These are phyloP conservation scores for Heliornis fulica DNA, from an alignment of 2,113 vertebrate species.

Conservation along the genomic window DNA sequence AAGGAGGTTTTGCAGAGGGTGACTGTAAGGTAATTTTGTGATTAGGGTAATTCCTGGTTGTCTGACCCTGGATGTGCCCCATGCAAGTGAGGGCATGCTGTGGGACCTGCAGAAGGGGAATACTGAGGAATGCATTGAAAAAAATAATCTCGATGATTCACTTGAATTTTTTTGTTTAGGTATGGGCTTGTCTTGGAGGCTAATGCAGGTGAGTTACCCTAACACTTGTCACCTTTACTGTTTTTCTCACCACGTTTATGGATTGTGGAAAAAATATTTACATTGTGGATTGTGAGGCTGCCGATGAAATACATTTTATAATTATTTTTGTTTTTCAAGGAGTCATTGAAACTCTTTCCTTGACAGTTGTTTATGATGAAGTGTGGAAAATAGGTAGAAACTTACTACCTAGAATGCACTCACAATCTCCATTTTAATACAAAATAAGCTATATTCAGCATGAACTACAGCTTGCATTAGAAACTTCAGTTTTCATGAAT, in stretches of 20 bases:
- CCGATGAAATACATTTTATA: neutral
- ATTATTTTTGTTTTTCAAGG: neutral
- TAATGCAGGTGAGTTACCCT: neutral
- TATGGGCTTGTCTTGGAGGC: neutral
- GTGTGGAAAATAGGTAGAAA: neutral
- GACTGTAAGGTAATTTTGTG: conserved; percentile 5
- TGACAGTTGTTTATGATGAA: neutral
- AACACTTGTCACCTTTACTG: rapidly evolving
- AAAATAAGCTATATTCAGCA: neutral
- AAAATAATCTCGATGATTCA: neutral
- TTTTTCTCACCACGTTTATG: neutral
- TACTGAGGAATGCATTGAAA: neutral
- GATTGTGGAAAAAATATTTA: neutral
- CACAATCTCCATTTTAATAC: neutral
- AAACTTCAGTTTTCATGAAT: neutral
- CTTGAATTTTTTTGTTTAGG: neutral
- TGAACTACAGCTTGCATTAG: neutral
- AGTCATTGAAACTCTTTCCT: neutral
- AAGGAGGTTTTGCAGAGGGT: neutral
- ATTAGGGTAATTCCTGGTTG: conserved; percentile 31
- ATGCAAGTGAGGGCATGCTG: neutral
- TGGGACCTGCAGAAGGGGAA: neutral
- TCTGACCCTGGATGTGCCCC: neutral
- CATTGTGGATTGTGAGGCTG: neutral
- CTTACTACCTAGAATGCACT: neutral